These are phyloP conservation scores for Thamnophis sirtalis DNA, from an alignment of 2,113 vertebrate genomes.

Conservation along the genomic window DNA sequence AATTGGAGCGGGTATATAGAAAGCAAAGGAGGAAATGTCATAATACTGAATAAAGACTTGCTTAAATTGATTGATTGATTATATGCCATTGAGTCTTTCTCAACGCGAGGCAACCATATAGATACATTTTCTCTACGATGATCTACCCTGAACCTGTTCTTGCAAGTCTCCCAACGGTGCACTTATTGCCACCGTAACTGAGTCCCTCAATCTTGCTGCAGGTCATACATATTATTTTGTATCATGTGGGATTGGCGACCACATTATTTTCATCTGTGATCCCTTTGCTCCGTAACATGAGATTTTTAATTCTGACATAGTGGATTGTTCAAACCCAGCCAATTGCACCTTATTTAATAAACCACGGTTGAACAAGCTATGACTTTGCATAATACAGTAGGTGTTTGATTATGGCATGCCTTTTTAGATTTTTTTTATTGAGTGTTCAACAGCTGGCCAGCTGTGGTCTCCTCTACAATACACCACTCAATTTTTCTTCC, in stretches of 20 bases:
- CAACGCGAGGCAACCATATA: background rate
- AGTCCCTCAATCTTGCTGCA: background rate
- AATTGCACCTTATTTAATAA: background rate
- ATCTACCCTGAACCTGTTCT: background rate
- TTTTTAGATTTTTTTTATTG: background rate
- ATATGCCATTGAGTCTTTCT: background rate
- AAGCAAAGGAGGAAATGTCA: background rate
- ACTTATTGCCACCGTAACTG: background rate
- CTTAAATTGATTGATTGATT: background rate
- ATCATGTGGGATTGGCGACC: background rate
- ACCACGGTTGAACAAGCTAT: background rate
- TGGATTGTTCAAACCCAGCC: background rate
- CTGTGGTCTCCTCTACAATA: background rate
- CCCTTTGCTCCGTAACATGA: background rate
- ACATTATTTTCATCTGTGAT: background rate
- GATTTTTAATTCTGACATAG: background rate
- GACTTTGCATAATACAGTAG: background rate
- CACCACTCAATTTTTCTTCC: background rate
- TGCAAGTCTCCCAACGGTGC: background rate
- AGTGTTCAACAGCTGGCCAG: background rate
- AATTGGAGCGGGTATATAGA: background rate
- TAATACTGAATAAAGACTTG: background rate
- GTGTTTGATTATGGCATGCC: background rate
- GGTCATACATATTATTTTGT: background rate
- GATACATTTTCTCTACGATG: background rate